phyloP scores from a whole-genome alignment of 2,797 vertebrate genomes.

The Ptychobarbus kaznakovi region DNA sequence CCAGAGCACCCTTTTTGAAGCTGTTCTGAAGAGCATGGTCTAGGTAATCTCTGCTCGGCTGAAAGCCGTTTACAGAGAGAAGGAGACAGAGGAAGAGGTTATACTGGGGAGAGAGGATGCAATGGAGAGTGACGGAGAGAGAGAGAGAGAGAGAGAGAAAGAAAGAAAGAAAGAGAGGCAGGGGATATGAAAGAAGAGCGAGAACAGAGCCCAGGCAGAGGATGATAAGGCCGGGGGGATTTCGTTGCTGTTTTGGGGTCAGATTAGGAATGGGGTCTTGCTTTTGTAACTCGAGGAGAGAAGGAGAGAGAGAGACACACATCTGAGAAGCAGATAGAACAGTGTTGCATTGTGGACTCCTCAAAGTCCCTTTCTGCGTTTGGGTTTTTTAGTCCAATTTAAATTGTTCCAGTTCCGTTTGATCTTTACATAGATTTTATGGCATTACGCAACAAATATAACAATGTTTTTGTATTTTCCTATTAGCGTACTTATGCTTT shows the following conservation, averaged over 20 bases:
- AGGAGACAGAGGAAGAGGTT: conserved; percentile 54
- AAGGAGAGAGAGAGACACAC: conserved; percentile 38
- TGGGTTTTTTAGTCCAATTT: conserved; percentile 43
- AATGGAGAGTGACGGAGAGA: conserved; percentile 53
- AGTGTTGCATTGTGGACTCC: conserved; percentile 4
- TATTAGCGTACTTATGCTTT: too few species aligned
- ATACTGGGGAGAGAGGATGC: conserved; percentile 50
- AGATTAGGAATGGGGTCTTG: conserved; percentile 55
- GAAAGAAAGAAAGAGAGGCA: conserved; percentile 40
- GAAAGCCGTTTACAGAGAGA: conserved; percentile 57
- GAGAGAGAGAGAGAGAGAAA: conserved; percentile 42
- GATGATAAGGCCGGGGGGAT: conserved; percentile 54
- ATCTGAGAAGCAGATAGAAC: conserved; percentile 36
- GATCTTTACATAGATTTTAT: background rate
- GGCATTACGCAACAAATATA: background rate
- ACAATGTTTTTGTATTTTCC: background rate
- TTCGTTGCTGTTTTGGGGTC: conserved; percentile 54
- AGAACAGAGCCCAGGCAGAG: conserved; percentile 51
- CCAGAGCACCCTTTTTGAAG: conserved; percentile 61
- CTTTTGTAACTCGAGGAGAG: conserved; percentile 54
- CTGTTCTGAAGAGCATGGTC: conserved; percentile 59
- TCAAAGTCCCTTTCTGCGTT: conserved; percentile 41
- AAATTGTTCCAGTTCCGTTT: background rate
- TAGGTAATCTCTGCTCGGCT: conserved; percentile 64
- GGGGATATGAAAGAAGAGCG: conserved; percentile 47